Percentiles rank a stretch among this genome's conserved stretches.
Evolutionary conservation across 2,113 vertebrate species (phyloP).

Genomic region (Megatriorchis doriae): DNA sequence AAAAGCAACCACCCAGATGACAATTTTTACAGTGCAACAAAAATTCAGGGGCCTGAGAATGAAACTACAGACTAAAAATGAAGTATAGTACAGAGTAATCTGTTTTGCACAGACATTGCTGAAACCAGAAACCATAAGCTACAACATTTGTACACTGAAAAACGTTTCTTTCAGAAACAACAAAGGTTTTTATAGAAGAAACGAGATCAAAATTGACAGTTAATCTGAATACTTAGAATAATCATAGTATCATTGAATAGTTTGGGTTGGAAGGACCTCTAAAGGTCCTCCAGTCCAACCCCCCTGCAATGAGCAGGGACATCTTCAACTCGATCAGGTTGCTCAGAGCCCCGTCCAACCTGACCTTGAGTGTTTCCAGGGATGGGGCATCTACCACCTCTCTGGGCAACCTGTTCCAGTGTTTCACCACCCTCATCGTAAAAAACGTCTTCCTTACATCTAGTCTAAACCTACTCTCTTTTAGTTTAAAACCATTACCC

Average conservation of each 20-base stretch:
- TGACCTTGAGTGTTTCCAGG: background rate
- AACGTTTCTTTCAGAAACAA: background rate
- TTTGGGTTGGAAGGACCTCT: background rate
- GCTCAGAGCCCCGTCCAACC: background rate
- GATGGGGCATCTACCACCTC: background rate
- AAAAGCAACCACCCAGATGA: background rate
- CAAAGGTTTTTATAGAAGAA: background rate
- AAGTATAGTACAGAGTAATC: background rate
- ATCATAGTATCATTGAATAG: background rate
- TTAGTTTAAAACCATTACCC: background rate
- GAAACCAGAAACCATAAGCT: background rate
- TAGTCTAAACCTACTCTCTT: background rate
- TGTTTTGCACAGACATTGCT: background rate
- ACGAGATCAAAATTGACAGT: background rate
- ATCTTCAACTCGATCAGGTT: background rate
- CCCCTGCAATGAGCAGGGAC: background rate
- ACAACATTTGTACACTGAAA: background rate
- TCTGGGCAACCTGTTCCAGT: background rate
- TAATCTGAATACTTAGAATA: background rate
- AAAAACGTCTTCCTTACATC: background rate
- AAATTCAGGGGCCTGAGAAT: background rate
- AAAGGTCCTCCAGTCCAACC: background rate
- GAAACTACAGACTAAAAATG: background rate
- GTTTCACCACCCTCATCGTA: background rate
- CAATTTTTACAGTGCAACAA: background rate